Conservation (phyloP, 2,888 invertebrate genomes). For the Parthenolecanium corni region DNA sequence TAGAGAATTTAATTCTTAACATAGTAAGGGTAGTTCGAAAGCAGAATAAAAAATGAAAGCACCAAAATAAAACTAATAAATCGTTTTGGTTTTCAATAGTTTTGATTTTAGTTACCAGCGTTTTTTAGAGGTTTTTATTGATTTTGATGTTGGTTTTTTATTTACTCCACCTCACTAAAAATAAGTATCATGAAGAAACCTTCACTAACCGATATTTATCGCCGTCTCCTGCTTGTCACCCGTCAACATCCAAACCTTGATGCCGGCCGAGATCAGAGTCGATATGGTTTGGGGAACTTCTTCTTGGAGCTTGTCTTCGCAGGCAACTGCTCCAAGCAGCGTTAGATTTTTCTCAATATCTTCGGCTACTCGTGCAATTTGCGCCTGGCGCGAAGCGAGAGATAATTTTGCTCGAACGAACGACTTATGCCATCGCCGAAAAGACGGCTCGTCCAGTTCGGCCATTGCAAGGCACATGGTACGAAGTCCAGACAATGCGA, state of each 20-base stretch:
- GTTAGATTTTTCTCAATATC: slow-evolving; percentile 20
- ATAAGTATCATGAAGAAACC: too few relatives aligned
- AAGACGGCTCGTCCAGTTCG: background rate
- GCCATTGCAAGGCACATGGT: slow-evolving; percentile 12
- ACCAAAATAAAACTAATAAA: too few relatives aligned
- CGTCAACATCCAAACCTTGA: slow-evolving; percentile 78
- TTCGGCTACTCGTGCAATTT: background rate
- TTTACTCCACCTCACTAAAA: too few relatives aligned
- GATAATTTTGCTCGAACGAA: slow-evolving; percentile 3
- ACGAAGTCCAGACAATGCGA: slow-evolving; percentile 2
- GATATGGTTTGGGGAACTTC: slow-evolving; percentile 70
- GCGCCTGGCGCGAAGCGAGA: background rate
- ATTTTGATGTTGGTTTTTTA: too few relatives aligned
- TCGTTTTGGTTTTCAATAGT: too few relatives aligned
- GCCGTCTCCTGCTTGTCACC: slow-evolving; percentile 95
- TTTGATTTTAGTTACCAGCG: too few relatives aligned
- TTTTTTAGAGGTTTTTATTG: too few relatives aligned
- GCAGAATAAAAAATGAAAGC: too few relatives aligned
- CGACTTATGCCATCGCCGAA: background rate
- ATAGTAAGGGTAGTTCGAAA: too few relatives aligned
- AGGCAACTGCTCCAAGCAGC: slow-evolving; percentile 67
- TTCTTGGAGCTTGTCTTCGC: slow-evolving; percentile 88
- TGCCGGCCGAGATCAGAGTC: slow-evolving; percentile 67
- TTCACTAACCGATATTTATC: slow-evolving; percentile 90
- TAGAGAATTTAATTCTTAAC: too few relatives aligned